Evolutionary conservation across 2,888 invertebrate genomes (phyloP), one percentile per base, ranked within the genome.

Genomic region (Trichogramma dendrolimi): DNA sequence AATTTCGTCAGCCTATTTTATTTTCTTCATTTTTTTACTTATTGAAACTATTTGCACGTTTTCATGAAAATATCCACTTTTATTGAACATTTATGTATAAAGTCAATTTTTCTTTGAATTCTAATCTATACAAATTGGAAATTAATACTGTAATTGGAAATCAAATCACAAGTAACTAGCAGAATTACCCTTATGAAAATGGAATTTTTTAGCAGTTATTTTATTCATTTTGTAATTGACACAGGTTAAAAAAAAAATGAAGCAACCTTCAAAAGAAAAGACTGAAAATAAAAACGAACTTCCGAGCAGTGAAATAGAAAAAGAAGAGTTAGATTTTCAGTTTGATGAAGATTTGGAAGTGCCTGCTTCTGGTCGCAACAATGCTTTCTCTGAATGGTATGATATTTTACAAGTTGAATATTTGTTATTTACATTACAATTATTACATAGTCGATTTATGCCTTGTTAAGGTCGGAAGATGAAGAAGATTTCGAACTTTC

Each of bases 261-360:
- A 81, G 67, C 75, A 73, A 8, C 70, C 74, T n/a, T 71, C 73
- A 2, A 79, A 74, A 65, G 76, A 73, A 27, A 78, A 71, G 67
- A 58, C 59, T n/a, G 74, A 72, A 40, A 73, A 70, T 4, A 74
- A 69, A 58, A 71, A 70, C 11, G 69, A 67, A 46, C 58, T 58
- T 8, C 72, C 71, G 43, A 69, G 65, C 61, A 76, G 75, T 46
- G 72, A 68, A 51, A 72, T 79, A 61, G 81, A 82, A 67, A 84
- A 87, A 67, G 95, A 96, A 80, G 96, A 96, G 78, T 81, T 96
- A 68, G 94, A 96, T 79, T 98, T 98, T 82, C 93, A 95, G 81
- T 94, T 98, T 77, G 97, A 98, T 76, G 97, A 97, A 82, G 98
- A 98, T 80, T 81, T 96, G 67, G 93, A 94, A 63, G 81, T 81